These are phyloP conservation scores for Aurelia aurita complex sp. Pacific DNA, from an alignment of 30 jellyfish, hydroid and myxozoan genomes.

Conservation along the genomic window DNA sequence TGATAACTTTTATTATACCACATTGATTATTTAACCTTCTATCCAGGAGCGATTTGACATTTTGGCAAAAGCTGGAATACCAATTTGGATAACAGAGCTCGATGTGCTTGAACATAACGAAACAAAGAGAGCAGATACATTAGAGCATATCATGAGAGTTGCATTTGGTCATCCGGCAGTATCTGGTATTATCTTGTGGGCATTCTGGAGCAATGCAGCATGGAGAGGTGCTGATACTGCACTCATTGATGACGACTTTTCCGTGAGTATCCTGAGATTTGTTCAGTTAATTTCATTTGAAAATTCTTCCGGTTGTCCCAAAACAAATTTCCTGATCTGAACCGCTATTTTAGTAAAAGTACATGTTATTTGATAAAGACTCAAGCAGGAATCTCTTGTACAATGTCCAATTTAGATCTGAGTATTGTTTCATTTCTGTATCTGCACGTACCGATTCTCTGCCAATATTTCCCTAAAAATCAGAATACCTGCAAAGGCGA, in stretches of 20 bases:
- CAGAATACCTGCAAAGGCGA: too few species aligned
- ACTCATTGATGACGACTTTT: slow-evolving; percentile 61
- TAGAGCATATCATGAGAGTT: slow-evolving; percentile 82
- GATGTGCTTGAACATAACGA: slow-evolving; percentile 74
- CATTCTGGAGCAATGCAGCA: slow-evolving; percentile 82
- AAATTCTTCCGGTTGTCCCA: too few species aligned
- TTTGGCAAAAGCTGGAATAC: slow-evolving; percentile 80
- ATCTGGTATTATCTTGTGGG: slow-evolving; percentile 85
- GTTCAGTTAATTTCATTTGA: too few species aligned
- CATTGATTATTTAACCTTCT: not conserved
- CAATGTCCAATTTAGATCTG: too few species aligned
- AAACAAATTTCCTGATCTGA: too few species aligned
- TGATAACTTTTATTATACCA: not conserved
- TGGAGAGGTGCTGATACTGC: slow-evolving; percentile 95
- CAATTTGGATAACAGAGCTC: slow-evolving; percentile 96
- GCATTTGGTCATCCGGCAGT: slow-evolving; percentile 87
- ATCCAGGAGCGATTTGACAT: slow-evolving; percentile 85
- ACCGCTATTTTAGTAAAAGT: too few species aligned
- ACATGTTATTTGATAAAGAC: too few species aligned
- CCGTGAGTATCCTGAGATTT: slow-evolving; percentile 58
- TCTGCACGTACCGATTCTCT: too few species aligned
- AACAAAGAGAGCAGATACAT: slow-evolving; percentile 71
- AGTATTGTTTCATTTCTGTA: too few species aligned
- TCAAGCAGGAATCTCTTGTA: too few species aligned
- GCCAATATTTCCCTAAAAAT: too few species aligned